A percentile compares a stretch with the other conserved stretches of the same genome.
Conservation (phyloP, 2,113 vertebrate species). For the Spilogale gracilis region DNA sequence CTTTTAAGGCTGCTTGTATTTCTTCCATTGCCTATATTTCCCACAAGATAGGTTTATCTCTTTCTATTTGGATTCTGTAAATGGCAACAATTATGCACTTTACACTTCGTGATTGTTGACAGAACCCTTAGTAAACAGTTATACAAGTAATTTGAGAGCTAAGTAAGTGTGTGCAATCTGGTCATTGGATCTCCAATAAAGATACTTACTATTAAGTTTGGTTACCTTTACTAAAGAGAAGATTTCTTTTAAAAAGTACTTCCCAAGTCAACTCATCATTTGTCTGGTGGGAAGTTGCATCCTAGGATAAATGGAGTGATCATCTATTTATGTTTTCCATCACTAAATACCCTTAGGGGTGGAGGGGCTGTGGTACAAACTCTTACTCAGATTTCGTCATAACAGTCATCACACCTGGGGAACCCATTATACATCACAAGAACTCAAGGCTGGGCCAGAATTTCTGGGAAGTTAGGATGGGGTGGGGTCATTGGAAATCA, state of each 20-base stretch:
- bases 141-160: neutral
- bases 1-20: constrained; percentile 5
- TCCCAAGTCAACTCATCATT: neutral
- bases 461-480: constrained; percentile 54
- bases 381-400: constrained; percentile 67
- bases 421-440: neutral
- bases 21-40: constrained; percentile 15
- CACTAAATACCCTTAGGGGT: neutral
- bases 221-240: neutral
- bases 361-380: neutral
- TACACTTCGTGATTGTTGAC: neutral
- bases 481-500: neutral
- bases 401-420: neutral
- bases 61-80: constrained; percentile 37
- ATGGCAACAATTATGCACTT: neutral
- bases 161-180: constrained; percentile 20
- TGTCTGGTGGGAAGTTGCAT: neutral
- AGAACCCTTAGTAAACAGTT: constrained; percentile 40
- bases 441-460: constrained; percentile 44
- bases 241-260: neutral
- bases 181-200: neutral
- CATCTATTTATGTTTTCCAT: neutral
- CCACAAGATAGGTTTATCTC: constrained; percentile 55
- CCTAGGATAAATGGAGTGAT: neutral
- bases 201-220: neutral